Percentiles rank a stretch among this genome's conserved stretches.
These are phyloP conservation scores for Ctenopoma kingsleyae DNA, from an alignment of 2,797 vertebrate species.

Conservation along the genomic window DNA sequence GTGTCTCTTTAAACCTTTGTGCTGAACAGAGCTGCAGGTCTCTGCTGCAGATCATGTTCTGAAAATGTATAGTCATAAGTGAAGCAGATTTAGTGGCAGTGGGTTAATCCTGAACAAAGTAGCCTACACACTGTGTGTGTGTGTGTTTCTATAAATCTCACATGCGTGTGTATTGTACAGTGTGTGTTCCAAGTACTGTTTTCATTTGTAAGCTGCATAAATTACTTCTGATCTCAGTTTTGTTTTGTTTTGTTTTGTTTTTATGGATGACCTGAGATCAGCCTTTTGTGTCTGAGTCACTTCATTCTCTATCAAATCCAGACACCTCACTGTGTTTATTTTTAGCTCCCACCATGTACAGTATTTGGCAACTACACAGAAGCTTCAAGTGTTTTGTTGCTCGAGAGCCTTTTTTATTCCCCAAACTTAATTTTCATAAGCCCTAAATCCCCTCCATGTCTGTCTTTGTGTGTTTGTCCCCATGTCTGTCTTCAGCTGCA, in stretches of 20 bases:
- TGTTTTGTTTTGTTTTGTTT: constrained; percentile 40
- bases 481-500: constrained; percentile 1
- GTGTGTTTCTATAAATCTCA: constrained; percentile 5
- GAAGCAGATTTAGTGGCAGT: constrained; percentile 18
- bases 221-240: constrained; percentile 28
- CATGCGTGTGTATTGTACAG: not conserved
- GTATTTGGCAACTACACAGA: constrained; percentile 9
- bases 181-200: constrained; percentile 35
- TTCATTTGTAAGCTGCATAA: constrained; percentile 33
- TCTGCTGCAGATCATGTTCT: constrained; percentile 1
- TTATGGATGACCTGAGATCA: constrained; percentile 30
- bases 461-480: constrained; percentile 20
- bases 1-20: constrained; percentile 22
- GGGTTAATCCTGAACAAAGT: constrained; percentile 15
- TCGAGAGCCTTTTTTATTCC: constrained; percentile 43
- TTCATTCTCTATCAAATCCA: constrained; percentile 53
- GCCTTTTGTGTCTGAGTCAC: constrained; percentile 36
- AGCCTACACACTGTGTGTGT: not conserved
- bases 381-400: constrained; percentile 24
- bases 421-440: constrained; percentile 37
- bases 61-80: not conserved
- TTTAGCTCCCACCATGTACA: constrained; percentile 50
- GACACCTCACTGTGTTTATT: constrained; percentile 55
- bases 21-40: constrained; percentile 10
- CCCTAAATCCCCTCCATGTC: constrained; percentile 25